A percentile compares a stretch with the other conserved stretches of the same genome.
These are phyloP conservation scores for Upupa epops DNA, from an alignment of 2,113 vertebrate species.

Conservation along the genomic window DNA sequence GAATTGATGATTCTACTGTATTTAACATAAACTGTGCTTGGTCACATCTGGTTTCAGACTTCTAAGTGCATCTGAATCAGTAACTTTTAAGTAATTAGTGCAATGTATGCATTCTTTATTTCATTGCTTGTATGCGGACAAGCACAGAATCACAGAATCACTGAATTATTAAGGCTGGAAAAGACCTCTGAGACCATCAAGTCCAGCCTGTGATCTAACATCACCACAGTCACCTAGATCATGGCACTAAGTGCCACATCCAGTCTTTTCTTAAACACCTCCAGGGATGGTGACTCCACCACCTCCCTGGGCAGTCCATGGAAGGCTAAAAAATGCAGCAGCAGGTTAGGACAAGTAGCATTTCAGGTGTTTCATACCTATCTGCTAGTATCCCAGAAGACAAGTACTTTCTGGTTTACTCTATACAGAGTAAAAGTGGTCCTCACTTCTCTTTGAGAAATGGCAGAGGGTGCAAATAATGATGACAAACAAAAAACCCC, in stretches of 20 bases:
- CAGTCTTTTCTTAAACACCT: no score
- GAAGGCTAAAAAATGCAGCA: not conserved
- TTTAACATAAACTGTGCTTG: not conserved
- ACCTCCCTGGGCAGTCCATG: no score
- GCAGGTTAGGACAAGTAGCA: not conserved
- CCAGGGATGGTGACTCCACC: no score
- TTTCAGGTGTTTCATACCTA: not conserved
- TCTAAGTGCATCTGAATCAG: not conserved
- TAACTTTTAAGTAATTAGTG: not conserved
- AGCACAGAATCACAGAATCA: no score
- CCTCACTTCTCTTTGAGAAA: not conserved
- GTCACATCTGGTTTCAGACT: not conserved
- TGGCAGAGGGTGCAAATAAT: not conserved
- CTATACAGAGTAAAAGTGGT: not conserved
- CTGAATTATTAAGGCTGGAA: no score
- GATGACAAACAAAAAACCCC: not conserved
- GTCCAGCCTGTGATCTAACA: no score
- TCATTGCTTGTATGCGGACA: not conserved
- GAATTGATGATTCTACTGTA: not conserved
- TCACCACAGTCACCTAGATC: no score
- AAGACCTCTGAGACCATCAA: no score
- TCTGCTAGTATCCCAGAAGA: not conserved
- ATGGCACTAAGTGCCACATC: no score
- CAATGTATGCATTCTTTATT: not conserved
- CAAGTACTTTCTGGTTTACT: not conserved